These are phyloP conservation scores for Promerops cafer DNA, from an alignment of 2,113 vertebrate species.

Conservation along the genomic window DNA sequence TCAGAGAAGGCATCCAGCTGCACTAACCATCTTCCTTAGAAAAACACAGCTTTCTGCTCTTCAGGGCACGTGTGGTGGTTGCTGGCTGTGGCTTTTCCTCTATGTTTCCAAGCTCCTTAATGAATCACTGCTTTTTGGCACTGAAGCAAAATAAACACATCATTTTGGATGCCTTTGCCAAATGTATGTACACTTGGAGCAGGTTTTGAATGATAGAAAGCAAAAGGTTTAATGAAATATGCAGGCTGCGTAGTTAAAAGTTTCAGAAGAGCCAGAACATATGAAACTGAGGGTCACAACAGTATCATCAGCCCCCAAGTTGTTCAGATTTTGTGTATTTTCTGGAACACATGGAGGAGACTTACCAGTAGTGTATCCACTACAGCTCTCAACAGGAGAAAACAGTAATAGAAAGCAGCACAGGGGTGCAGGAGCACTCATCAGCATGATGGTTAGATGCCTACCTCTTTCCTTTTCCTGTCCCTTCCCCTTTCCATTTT, in stretches of 20 bases:
- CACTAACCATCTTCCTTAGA: background rate
- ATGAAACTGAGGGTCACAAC: background rate
- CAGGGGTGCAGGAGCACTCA: background rate
- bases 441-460: background rate
- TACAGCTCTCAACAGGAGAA: background rate
- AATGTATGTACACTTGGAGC: background rate
- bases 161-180: slow-evolving; percentile 15
- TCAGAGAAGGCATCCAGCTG: background rate
- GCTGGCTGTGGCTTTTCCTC: background rate
- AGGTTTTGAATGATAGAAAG: slow-evolving; percentile 3
- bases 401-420: background rate
- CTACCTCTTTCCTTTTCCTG: background rate
- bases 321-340: background rate
- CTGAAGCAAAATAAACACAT: slow-evolving; percentile 35
- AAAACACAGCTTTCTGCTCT: slow-evolving; percentile 14
- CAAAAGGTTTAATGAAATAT: slow-evolving; percentile 7
- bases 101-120: slow-evolving; percentile 9
- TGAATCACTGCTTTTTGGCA: slow-evolving; percentile 55
- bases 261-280: background rate
- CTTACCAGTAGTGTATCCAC: background rate
- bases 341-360: background rate
- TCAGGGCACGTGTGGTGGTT: background rate
- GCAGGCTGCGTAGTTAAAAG: background rate
- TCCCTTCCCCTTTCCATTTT: background rate
- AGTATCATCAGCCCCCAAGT: background rate